Evolutionary conservation across 2,113 vertebrate species (phyloP).

Genomic region (Piaya cayana): DNA sequence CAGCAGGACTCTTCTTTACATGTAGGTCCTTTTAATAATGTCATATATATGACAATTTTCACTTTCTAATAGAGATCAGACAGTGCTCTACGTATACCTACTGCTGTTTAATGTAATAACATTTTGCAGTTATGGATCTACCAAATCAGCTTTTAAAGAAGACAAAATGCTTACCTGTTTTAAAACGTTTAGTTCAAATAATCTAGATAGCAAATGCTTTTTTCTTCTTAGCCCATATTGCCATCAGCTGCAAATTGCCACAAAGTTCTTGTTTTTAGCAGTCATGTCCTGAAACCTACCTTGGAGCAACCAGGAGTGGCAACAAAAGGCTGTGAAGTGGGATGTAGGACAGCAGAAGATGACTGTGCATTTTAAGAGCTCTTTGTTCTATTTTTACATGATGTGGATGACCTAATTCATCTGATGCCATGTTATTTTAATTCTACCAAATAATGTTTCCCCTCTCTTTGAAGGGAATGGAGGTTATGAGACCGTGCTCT

Average conservation of each 20-base stretch:
- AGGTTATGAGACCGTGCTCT: not conserved
- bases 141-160: not conserved
- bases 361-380: not conserved
- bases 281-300: not conserved
- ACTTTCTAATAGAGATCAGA: not conserved
- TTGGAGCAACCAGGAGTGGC: not conserved
- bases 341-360: not conserved
- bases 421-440: not conserved
- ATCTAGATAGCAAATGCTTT: not conserved
- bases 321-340: not conserved
- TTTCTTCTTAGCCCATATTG: not conserved
- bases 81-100: not conserved
- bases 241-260: not conserved
- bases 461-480: not conserved
- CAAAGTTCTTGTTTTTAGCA: not conserved
- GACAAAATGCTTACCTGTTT: not conserved
- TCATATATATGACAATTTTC: not conserved
- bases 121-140: not conserved
- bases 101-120: not conserved
- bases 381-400: not conserved
- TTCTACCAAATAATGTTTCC: not conserved
- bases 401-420: not conserved
- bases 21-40: not conserved
- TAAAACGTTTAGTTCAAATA: not conserved
- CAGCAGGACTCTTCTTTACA: not conserved